These are phyloP conservation scores for Archips crataeganus DNA, from an alignment of 2,888 invertebrate species.

Conservation along the genomic window DNA sequence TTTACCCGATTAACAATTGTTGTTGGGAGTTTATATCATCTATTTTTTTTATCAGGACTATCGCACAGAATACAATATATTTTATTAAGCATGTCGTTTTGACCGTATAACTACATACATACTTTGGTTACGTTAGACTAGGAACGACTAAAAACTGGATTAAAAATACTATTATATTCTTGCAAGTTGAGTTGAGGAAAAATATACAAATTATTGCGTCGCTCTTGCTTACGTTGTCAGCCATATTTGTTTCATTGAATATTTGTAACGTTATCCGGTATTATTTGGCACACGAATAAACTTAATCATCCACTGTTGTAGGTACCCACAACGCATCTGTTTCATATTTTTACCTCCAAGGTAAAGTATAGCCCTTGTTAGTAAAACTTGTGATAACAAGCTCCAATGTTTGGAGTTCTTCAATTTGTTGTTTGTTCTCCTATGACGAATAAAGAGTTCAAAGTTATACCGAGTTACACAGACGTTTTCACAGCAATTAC, in stretches of 20 bases:
- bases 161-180: neutral
- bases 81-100: neutral
- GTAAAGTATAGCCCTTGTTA: constrained; percentile 6
- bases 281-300: neutral
- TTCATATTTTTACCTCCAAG: constrained; percentile 15
- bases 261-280: neutral
- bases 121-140: neutral
- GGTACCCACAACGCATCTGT: neutral
- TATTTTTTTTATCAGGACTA: too few species aligned
- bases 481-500: neutral
- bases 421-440: neutral
- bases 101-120: neutral
- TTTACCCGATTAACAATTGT: too few species aligned
- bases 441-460: neutral
- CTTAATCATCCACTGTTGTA: neutral
- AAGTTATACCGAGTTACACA: neutral
- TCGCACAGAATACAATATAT: too few species aligned
- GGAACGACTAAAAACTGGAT: neutral
- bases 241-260: neutral
- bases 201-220: neutral
- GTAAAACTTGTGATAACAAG: constrained; percentile 10
- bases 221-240: neutral
- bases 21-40: too few species aligned
- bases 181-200: neutral
- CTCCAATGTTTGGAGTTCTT: neutral